Evolutionary conservation across 1,140 invertebrate genomes (phyloP).

Genomic region (Drosophila persimilis): DNA sequence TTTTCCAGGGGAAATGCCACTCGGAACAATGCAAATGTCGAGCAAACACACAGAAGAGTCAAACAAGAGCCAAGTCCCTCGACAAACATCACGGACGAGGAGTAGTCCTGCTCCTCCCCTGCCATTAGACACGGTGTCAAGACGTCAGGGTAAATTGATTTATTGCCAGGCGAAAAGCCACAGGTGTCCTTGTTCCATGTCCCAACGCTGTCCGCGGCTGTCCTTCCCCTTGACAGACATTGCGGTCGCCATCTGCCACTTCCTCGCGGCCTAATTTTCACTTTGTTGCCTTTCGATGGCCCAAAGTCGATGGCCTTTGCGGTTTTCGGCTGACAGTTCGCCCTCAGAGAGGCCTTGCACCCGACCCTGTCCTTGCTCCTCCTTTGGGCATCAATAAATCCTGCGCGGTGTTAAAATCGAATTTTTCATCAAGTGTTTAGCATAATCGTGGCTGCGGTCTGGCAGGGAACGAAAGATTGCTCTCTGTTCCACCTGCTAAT

Average conservation of each 20-base stretch:
- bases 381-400: conserved; percentile 30
- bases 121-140: conserved; percentile 47
- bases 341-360: too few species aligned
- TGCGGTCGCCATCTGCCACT: conserved; percentile 49
- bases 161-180: conserved; percentile 54
- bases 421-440: conserved; percentile 44
- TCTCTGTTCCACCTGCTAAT: conserved; percentile 31
- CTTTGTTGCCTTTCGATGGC: conserved; percentile 50
- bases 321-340: conserved; percentile 25
- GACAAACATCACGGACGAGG: conserved; percentile 37
- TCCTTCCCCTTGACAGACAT: conserved; percentile 48
- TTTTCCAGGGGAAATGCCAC: not conserved
- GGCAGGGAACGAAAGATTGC: too few species aligned
- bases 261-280: conserved; percentile 50
- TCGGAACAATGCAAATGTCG: conserved; percentile 31
- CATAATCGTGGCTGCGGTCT: not conserved
- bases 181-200: conserved; percentile 45
- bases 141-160: conserved; percentile 59
- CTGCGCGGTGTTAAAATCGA: conserved; percentile 28
- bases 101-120: not conserved
- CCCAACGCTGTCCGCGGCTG: conserved; percentile 20
- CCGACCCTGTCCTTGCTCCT: not conserved
- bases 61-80: conserved; percentile 15
- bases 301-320: conserved; percentile 27
- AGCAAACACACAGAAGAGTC: conserved; percentile 17